Evolutionary conservation across 1,140 invertebrate genomes (phyloP), one percentile per base, ranked within the genome.

Genomic region (Drosophila arizonae): DNA sequence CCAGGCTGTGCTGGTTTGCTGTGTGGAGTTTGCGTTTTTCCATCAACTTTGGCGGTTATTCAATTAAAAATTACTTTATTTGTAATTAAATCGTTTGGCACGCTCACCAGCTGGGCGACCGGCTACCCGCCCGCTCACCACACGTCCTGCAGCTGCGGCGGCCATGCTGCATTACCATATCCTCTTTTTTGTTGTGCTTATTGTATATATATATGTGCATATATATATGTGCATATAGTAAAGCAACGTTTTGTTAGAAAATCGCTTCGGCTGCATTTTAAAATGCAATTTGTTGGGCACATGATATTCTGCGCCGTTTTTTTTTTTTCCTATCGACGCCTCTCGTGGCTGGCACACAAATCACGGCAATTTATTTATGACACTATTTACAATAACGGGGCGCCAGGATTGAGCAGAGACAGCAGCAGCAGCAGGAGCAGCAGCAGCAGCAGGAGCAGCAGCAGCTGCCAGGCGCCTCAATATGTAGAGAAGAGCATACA

Each of bases 31-130:
- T 75, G 64, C 72, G 76, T 72, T 82, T 82, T 79, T 81, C 73
- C 81, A 85, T 86, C 81, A 85, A 85, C 81, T 86, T 85, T 86
- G 72, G 79, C 77, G 87, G 87, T 87, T 90, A 90, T 90, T 90
- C 86, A 90, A 90, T 90, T 90, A 90, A 90, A 90, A 90, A 90
- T 90, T 90, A 90, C 87, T 90, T 90, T 87, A 90, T 90, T 90
- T 87, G 86, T 90, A 90, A 90, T 90, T 90, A 90, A 90, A 90
- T 90, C 82, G 81, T 82, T 75, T 81, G 50, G 63, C 62, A 52
- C 66, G 55, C 63, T 75, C 65, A 51, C 51, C 66, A 62, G 50
- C 56, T 67, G 52, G 54, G 10, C 30, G 30, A 30, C n/a, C 15
- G n/a, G 0, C n/a, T n/a, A 4, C 4, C 13, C 43, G n/a, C 13